phyloP scores from a whole-genome alignment of 2,797 vertebrate species.

The Alosa sapidissima region DNA sequence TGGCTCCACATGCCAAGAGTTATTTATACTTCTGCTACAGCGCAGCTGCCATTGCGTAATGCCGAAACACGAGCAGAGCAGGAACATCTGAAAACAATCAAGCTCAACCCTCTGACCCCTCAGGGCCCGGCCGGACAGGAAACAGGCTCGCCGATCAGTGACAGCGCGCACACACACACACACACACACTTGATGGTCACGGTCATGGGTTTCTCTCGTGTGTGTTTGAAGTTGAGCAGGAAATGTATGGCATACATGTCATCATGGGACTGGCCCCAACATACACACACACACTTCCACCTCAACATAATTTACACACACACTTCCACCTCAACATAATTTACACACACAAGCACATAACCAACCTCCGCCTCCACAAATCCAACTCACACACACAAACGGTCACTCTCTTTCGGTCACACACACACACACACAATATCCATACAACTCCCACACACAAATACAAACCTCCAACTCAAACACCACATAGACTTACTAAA shows the following conservation, averaged over 20 bases:
- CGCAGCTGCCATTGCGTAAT: conserved; percentile 55
- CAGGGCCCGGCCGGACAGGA: conserved; percentile 35
- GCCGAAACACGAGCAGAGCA: conserved; percentile 42
- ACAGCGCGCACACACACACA: background rate
- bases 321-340: background rate
- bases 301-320: background rate
- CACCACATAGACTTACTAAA: background rate
- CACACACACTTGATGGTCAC: background rate
- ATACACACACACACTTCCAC: background rate
- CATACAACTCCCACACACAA: background rate
- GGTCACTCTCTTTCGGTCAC: background rate
- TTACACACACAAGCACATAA: background rate
- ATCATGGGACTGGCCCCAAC: background rate
- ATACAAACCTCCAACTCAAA: background rate
- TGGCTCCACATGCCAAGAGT: conserved; percentile 49
- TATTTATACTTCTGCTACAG: conserved; percentile 54
- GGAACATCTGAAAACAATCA: conserved; percentile 57
- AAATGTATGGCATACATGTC: background rate
- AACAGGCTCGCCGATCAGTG: background rate
- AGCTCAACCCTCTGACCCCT: conserved; percentile 30
- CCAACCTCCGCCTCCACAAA: background rate
- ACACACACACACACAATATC: background rate
- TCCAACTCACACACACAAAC: background rate
- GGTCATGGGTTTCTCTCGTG: background rate
- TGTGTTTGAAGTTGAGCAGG: background rate